Conservation (phyloP, 2,888 invertebrate species). For the Unio delphinus region DNA sequence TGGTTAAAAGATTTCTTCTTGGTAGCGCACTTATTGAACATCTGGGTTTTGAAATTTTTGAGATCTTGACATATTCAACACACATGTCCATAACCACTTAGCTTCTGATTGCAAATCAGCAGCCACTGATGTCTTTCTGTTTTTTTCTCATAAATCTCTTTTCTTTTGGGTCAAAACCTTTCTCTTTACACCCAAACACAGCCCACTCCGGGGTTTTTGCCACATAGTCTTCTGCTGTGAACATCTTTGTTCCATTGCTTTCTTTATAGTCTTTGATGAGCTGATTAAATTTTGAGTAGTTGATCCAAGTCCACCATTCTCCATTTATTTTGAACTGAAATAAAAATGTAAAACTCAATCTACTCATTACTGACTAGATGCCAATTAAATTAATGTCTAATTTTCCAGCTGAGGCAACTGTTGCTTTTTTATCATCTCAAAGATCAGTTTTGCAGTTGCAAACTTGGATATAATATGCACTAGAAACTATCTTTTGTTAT, state of each 20-base stretch:
- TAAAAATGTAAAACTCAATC: conserved; percentile 1
- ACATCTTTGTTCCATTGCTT: conserved; percentile 68
- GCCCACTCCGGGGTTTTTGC: conserved; percentile 75
- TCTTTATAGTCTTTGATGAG: conserved; percentile 70
- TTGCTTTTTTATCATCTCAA: too few species aligned
- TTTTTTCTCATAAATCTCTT: conserved; percentile 70
- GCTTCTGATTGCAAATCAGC: conserved; percentile 19
- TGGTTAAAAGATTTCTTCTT: too few species aligned
- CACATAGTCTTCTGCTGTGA: conserved; percentile 75
- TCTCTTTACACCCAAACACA: conserved; percentile 74
- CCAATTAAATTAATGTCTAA: too few species aligned
- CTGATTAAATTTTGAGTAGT: conserved; percentile 75
- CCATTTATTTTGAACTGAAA: conserved; percentile 73
- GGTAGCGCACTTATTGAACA: too few species aligned
- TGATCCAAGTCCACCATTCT: conserved; percentile 77
- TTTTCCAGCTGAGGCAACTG: too few species aligned
- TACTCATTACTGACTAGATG: too few species aligned
- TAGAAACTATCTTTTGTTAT: too few species aligned
- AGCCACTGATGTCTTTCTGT: conserved; percentile 60
- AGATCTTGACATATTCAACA: too few species aligned
- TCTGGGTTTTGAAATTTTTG: too few species aligned
- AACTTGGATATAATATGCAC: too few species aligned
- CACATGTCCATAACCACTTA: too few species aligned
- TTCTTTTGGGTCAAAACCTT: conserved; percentile 77
- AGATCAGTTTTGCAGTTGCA: too few species aligned